These are phyloP conservation scores for Dendrolimus houi DNA, from an alignment of 2,888 invertebrate genomes.

Conservation along the genomic window DNA sequence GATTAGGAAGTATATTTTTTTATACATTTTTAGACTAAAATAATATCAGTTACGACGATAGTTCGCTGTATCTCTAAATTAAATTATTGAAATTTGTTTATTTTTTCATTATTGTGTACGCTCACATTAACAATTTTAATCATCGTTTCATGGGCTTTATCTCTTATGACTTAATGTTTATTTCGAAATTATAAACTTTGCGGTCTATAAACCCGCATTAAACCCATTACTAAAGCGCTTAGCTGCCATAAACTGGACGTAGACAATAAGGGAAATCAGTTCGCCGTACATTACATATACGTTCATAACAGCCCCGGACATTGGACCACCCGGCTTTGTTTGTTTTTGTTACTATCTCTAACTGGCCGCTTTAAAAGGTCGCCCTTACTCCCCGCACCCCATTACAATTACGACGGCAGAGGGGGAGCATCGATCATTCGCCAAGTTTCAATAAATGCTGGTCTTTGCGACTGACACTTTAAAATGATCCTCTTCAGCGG, in stretches of 20 bases:
- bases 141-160: neutral
- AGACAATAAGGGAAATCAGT: slow-evolving; percentile 30
- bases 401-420: slow-evolving; percentile 9
- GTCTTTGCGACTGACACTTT: slow-evolving; percentile 31
- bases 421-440: slow-evolving; percentile 24
- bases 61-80: no score
- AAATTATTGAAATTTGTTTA: no score
- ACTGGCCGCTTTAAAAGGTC: slow-evolving; percentile 23
- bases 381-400: slow-evolving; percentile 16
- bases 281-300: slow-evolving; percentile 19
- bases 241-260: slow-evolving; percentile 14
- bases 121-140: neutral
- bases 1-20: no score
- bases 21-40: no score
- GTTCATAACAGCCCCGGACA: slow-evolving; percentile 18
- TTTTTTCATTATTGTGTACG: no score
- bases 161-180: neutral
- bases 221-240: slow-evolving; percentile 5
- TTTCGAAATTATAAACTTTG: neutral
- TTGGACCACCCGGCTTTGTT: slow-evolving; percentile 47
- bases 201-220: neutral
- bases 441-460: slow-evolving; percentile 21
- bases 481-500: slow-evolving; percentile 29
- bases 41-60: no score
- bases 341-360: slow-evolving; percentile 39